Conservation (phyloP, 2,888 invertebrate genomes). For the Eupithecia subfuscata region DNA sequence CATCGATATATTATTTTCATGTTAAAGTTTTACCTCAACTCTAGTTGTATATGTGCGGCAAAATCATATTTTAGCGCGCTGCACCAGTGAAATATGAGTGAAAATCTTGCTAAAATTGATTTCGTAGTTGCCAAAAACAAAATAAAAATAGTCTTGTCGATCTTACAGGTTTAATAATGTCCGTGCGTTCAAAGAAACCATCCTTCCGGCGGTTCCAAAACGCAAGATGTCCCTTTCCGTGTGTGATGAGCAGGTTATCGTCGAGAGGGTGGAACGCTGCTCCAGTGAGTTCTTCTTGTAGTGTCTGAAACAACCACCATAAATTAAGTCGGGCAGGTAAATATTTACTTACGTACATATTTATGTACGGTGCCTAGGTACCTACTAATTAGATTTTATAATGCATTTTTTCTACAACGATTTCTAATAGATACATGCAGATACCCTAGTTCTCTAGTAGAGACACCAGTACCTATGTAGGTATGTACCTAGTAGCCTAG, state of each 20-base stretch:
- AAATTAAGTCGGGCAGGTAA: too few species aligned
- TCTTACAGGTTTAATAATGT: constrained; percentile 92
- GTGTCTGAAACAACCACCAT: constrained; percentile 84
- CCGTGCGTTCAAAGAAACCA: constrained; percentile 94
- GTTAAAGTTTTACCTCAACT: background rate
- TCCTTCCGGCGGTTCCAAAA: constrained; percentile 97
- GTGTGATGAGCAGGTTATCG: constrained; percentile 95
- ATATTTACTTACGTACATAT: background rate
- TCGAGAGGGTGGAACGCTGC: constrained; percentile 96
- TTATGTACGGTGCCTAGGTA: background rate
- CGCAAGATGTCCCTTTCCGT: constrained; percentile 95
- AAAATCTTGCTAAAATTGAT: background rate
- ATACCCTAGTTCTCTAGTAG: too few species aligned
- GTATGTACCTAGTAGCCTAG: too few species aligned
- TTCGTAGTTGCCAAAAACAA: background rate
- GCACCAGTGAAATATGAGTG: background rate
- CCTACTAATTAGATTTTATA: background rate
- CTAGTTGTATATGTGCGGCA: background rate
- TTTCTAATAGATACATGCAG: too few species aligned
- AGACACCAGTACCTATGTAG: too few species aligned
- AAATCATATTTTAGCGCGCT: background rate
- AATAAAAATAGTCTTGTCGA: background rate
- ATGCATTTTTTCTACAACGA: background rate
- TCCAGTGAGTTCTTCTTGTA: constrained; percentile 94
- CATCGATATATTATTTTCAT: background rate